These are phyloP conservation scores for Theristicus caerulescens DNA, from an alignment of 2,113 vertebrate species.

Conservation along the genomic window DNA sequence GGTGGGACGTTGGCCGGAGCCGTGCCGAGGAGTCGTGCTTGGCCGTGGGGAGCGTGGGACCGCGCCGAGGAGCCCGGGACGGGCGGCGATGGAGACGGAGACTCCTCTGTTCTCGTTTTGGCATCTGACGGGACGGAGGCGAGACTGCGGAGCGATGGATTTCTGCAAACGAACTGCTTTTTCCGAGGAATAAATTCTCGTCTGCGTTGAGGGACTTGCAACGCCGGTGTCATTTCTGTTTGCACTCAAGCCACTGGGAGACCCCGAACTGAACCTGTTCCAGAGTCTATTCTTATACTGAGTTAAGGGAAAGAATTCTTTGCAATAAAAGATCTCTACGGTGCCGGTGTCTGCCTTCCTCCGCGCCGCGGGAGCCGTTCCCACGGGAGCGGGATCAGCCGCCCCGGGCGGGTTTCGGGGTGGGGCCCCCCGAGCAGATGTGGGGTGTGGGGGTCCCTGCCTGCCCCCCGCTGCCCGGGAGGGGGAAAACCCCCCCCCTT, in stretches of 20 bases:
- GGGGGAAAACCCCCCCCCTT: neutral
- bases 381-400: fast-evolving
- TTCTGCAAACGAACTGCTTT: neutral
- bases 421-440: neutral
- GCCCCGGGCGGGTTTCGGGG: neutral
- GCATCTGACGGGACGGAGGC: neutral
- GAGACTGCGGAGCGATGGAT: neutral
- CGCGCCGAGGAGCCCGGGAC: neutral
- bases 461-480: neutral
- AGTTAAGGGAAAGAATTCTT: neutral
- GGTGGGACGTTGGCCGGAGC: neutral
- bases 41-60: neutral
- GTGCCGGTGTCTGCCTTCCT: neutral
- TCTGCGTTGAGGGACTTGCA: neutral
- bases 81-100: neutral
- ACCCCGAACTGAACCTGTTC: neutral
- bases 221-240: neutral
- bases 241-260: neutral
- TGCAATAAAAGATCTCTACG: conserved; percentile 65
- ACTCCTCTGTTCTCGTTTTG: neutral
- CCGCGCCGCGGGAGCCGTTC: neutral
- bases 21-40: neutral
- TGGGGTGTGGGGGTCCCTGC: too few species aligned
- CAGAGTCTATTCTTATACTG: conserved; percentile 49
- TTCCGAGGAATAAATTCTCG: fast-evolving